Evolutionary conservation across 2,113 vertebrate species (phyloP), one percentile per base, ranked within the genome.

Genomic region (Emydura subglobosa): DNA sequence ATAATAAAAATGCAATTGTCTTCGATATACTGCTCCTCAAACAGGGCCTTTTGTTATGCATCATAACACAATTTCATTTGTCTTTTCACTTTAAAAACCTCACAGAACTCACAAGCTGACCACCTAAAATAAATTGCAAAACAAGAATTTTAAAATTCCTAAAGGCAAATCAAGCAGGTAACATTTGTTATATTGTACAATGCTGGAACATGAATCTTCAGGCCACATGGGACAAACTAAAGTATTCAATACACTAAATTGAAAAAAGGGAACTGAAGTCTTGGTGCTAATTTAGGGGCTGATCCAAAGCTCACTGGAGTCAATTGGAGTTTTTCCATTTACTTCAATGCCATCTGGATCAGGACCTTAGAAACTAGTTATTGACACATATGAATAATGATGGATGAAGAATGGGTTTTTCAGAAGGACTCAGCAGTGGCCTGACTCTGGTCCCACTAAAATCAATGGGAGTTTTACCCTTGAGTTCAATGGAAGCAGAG

Each of bases 41-140:
- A 83, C 83, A 93, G 68, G 55, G 65, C 47, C 1, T 82, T 47
- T 34, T 27, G 50, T 34, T 76, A 93, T 31, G 55, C 84, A 88
- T 82, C 59, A 22, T 2, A 91, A 44, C 72, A 72, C 53, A 72
- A 80, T 87, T 86, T 61, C 86, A 85, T 49, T 86, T 92, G 88
- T 80, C 54, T 91, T 85, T 72, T 6, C 53, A n/a, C 79, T 78
- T 74, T 31, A 85, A 91, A 90, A 17, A 82, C 61, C 61, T 0
- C 3, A 27, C 65, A 76, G 90, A 94, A 91, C 83, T 79, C 79
- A 94, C 82, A 90, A 87, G 22, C 31, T 61, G 78, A 76, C 90
- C 39, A 84, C 51, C 11, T 90, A 90, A 80, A 86, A 94, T 91
- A 82, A 92, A 87, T 65, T 54, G 10, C 42, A 90, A 93, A 74